Evolutionary conservation across 2,888 invertebrate species (phyloP).

Genomic region (Nemotelus nigrinus): DNA sequence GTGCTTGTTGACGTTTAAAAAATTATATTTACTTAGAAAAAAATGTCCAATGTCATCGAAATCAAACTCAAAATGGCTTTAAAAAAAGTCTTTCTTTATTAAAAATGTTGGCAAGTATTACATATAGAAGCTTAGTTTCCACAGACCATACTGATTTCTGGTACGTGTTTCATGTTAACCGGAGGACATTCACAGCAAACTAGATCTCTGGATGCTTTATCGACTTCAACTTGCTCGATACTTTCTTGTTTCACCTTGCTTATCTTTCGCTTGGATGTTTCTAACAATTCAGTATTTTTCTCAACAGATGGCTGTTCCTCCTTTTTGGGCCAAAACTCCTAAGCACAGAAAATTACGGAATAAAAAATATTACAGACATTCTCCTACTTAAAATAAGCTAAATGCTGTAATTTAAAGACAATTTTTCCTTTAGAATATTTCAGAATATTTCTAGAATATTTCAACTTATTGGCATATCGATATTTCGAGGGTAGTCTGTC

Average conservation of each 20-base stretch:
- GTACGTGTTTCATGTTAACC: conserved; percentile 56
- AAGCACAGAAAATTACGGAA: neutral
- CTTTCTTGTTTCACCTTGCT: conserved; percentile 56
- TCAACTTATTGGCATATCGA: too few relatives aligned
- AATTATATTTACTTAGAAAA: too few relatives aligned
- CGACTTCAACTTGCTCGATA: conserved; percentile 56
- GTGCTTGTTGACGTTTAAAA: too few relatives aligned
- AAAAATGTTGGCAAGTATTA: neutral
- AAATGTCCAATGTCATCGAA: too few relatives aligned
- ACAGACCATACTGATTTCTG: conserved; percentile 52
- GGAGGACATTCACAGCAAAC: conserved; percentile 62
- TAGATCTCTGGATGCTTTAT: conserved; percentile 58
- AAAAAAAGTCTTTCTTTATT: neutral
- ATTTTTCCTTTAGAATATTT: too few relatives aligned
- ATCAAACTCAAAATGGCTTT: neutral
- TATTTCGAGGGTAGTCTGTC: too few relatives aligned
- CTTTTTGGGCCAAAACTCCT: conserved; percentile 54
- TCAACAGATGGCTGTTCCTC: conserved; percentile 39
- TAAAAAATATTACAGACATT: too few relatives aligned
- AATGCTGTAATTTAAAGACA: too few relatives aligned
- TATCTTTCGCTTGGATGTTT: conserved; percentile 48
- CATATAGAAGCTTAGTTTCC: neutral
- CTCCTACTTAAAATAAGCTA: too few relatives aligned
- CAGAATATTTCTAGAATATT: too few relatives aligned
- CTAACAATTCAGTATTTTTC: conserved; percentile 53